These are phyloP conservation scores for Brienomyrus brachyistius DNA, from an alignment of 2,113 vertebrate genomes.

Conservation along the genomic window DNA sequence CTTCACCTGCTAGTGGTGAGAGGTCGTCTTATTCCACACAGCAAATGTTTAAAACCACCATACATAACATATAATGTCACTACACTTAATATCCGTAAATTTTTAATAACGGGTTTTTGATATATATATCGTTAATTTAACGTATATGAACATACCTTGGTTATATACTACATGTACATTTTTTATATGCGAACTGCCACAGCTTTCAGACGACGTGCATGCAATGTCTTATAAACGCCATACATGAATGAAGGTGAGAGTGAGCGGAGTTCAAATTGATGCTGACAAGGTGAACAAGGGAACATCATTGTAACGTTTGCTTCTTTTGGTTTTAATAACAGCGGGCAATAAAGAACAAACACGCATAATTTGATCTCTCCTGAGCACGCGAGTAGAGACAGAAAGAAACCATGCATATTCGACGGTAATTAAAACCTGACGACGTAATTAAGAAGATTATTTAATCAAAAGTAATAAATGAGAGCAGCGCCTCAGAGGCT, in stretches of 20 bases:
- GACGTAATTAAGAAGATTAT: slow-evolving; percentile 61
- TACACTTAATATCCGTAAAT: neutral
- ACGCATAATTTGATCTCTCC: slow-evolving; percentile 36
- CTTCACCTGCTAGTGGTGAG: neutral
- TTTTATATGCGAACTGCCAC: neutral
- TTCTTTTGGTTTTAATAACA: slow-evolving; percentile 29
- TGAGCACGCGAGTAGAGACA: slow-evolving; percentile 19
- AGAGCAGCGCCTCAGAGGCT: slow-evolving; percentile 33
- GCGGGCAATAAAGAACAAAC: slow-evolving; percentile 29
- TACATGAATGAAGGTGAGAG: slow-evolving; percentile 19
- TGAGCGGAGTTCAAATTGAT: slow-evolving; percentile 29
- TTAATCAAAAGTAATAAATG: slow-evolving; percentile 60
- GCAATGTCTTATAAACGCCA: neutral
- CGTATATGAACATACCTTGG: neutral
- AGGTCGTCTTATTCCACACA: neutral
- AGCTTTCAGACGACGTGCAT: too few relatives aligned
- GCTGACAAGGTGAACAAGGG: slow-evolving; percentile 36
- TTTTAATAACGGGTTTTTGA: neutral
- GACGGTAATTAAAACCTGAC: slow-evolving; percentile 58
- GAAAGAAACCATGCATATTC: slow-evolving; percentile 42
- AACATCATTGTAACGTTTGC: slow-evolving; percentile 29
- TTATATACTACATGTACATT: neutral
- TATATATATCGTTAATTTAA: neutral
- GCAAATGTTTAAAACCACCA: neutral
- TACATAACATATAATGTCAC: neutral